Evolutionary conservation across 2,888 invertebrate species (phyloP).

Genomic region (Harpagoxenus sublaevis): DNA sequence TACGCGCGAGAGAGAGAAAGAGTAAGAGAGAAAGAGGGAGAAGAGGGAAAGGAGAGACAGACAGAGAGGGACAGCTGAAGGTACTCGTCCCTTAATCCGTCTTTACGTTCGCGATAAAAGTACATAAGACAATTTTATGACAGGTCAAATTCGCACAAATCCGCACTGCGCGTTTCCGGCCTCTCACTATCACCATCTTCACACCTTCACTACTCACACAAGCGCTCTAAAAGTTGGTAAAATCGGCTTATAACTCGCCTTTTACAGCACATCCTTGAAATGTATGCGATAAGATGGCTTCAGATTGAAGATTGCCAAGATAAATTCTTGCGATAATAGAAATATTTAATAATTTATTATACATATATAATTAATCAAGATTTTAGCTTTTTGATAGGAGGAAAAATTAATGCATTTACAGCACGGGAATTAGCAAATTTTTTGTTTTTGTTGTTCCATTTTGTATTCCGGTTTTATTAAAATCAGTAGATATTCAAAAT

Average conservation of each 20-base stretch:
- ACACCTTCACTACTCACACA: background rate
- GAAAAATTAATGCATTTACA: slow-evolving; percentile 1
- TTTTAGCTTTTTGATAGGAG: background rate
- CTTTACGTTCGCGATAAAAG: slow-evolving; percentile 66
- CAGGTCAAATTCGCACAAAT: slow-evolving; percentile 64
- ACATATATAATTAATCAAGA: background rate
- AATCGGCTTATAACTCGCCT: slow-evolving; percentile 9
- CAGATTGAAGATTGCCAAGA: background rate
- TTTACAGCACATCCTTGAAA: background rate
- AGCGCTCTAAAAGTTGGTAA: background rate
- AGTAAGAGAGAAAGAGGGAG: background rate
- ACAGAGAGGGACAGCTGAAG: background rate
- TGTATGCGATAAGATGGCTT: background rate
- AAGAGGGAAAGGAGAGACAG: background rate
- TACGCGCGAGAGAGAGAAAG: background rate
- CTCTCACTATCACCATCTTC: slow-evolving; percentile 2
- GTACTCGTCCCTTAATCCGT: slow-evolving; percentile 58
- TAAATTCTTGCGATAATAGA: background rate
- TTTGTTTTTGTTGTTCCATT: background rate
- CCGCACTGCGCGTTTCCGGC: slow-evolving; percentile 28
- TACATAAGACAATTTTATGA: slow-evolving; percentile 66
- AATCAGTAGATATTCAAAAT: background rate
- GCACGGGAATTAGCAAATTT: background rate
- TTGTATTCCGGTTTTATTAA: background rate
- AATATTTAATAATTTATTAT: background rate